phyloP scores from a whole-genome alignment of 2,888 invertebrate species.

The Mechanitis mazaeus region DNA sequence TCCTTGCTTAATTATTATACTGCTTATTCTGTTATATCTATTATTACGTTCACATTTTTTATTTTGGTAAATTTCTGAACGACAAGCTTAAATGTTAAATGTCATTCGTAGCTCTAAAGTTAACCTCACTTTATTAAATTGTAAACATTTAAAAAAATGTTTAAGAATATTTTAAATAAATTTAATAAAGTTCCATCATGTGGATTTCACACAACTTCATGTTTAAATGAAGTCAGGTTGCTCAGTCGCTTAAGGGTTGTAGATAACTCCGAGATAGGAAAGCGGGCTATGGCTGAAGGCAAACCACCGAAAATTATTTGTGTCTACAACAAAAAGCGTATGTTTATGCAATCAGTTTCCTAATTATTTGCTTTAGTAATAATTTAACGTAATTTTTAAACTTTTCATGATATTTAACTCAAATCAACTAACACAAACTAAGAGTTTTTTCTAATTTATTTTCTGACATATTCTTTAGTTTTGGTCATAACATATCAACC shows the following conservation, averaged over 20 bases:
- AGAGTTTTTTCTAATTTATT: no score
- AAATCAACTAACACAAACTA: no score
- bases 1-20: no score
- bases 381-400: no score
- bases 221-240: conserved; percentile 81
- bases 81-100: background rate
- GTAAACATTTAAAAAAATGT: conserved; percentile 44
- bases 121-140: conserved; percentile 21
- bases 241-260: conserved; percentile 91
- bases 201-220: conserved; percentile 77
- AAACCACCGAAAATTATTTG: conserved; percentile 96
- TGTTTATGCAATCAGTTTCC: conserved; percentile 29
- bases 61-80: no score
- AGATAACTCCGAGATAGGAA: conserved; percentile 97
- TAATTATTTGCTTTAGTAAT: no score
- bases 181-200: conserved; percentile 37
- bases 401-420: no score
- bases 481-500: no score
- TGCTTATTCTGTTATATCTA: no score
- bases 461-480: no score
- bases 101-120: conserved; percentile 17
- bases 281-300: conserved; percentile 95
- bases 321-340: conserved; percentile 88
- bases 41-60: no score
- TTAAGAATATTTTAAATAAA: conserved; percentile 48